Conservation (phyloP, 2,888 invertebrate species). For the Patella pellucida region DNA sequence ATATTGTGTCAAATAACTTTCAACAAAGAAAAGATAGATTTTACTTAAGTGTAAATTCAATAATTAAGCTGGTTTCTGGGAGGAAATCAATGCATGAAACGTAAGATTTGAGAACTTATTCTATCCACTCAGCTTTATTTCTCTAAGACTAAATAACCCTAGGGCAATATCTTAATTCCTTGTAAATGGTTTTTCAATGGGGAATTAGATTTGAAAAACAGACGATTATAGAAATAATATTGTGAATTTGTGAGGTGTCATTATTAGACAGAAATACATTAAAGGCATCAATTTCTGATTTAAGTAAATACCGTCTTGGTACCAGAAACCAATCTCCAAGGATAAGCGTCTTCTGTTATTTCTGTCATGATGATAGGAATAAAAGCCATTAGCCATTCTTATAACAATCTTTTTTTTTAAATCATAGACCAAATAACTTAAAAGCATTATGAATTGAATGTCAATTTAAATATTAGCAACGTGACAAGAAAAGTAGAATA, state of each 20-base stretch:
- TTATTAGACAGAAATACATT: background rate
- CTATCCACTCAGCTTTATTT: background rate
- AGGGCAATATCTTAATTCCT: background rate
- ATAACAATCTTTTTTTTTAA: no score
- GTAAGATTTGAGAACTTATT: background rate
- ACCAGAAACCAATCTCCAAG: no score
- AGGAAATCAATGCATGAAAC: background rate
- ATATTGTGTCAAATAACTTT: constrained; percentile 1
- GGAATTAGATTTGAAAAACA: constrained; percentile 2
- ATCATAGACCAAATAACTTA: no score
- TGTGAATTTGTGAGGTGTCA: constrained; percentile 2
- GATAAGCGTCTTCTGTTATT: no score
- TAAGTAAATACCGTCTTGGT: no score
- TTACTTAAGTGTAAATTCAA: background rate
- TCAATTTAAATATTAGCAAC: no score
- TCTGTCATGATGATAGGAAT: no score
- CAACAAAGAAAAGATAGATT: background rate
- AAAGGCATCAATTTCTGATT: constrained; percentile 1
- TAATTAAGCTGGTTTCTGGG: background rate
- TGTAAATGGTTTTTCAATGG: background rate
- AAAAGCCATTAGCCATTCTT: no score
- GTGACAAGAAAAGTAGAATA: no score
- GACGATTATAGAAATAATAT: constrained; percentile 1
- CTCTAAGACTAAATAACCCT: constrained; percentile 2
- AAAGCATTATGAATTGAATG: no score